Percentiles rank a stretch among this genome's conserved stretches.
phyloP scores from a whole-genome alignment of 2,113 vertebrate genomes.

The Pseudorhombus dupliciocellatus region DNA sequence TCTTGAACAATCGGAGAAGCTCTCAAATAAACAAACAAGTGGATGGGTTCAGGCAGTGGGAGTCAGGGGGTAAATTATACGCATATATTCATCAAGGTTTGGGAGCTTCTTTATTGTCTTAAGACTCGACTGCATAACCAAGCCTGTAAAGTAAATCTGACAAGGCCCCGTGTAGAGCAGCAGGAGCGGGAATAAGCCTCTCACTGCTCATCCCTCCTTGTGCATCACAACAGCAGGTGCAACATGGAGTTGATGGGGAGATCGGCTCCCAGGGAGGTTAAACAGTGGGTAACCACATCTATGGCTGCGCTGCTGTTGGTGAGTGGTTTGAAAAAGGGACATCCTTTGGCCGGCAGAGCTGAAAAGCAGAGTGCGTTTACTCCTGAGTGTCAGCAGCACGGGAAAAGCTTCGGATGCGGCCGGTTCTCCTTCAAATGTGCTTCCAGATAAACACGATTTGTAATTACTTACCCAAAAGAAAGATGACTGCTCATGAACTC shows the following conservation, averaged over 20 bases:
- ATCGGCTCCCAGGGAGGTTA: constrained; percentile 59
- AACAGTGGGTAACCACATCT: constrained; percentile 28
- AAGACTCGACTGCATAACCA: constrained; percentile 35
- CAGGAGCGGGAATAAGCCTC: constrained; percentile 46
- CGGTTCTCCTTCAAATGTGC: too few species aligned
- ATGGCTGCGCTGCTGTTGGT: not conserved
- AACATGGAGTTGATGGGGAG: constrained; percentile 53
- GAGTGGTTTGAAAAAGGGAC: constrained; percentile 10
- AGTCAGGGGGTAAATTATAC: constrained; percentile 53
- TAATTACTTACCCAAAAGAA: too few species aligned
- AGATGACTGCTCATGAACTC: too few species aligned
- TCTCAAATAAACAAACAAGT: constrained; percentile 52
- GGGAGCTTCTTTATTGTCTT: constrained; percentile 54
- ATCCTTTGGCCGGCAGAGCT: constrained; percentile 4
- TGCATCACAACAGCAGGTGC: constrained; percentile 44
- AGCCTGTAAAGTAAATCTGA: constrained; percentile 56
- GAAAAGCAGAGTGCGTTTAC: too few species aligned
- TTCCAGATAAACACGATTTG: too few species aligned
- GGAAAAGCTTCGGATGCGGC: too few species aligned
- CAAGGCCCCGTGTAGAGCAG: constrained; percentile 50
- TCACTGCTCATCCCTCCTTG: constrained; percentile 37
- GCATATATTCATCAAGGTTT: constrained; percentile 52
- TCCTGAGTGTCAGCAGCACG: not conserved
- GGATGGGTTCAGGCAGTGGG: constrained; percentile 37
- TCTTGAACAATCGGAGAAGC: constrained; percentile 19